phyloP scores from a whole-genome alignment of 2,888 invertebrate genomes.

The Argynnis bischoffii region DNA sequence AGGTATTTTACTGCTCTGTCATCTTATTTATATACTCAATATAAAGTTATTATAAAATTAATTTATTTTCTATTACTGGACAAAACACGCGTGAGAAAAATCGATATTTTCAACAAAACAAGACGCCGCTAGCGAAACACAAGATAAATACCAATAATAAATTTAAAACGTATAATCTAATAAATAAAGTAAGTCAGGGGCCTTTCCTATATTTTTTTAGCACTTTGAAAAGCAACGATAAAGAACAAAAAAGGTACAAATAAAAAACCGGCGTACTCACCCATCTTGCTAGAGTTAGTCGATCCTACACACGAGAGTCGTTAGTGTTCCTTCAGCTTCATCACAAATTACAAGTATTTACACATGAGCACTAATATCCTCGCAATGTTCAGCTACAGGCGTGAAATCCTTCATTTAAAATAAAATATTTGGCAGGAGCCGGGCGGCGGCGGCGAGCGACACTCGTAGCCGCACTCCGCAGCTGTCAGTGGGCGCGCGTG shows the following conservation, averaged over 20 bases:
- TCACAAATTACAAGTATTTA: constrained; percentile 57
- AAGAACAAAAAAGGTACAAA: constrained; percentile 12
- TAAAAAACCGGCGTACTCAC: constrained; percentile 68
- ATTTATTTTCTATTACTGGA: neutral
- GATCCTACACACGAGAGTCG: constrained; percentile 40
- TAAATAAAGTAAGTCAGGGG: neutral
- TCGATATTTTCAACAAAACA: constrained; percentile 69
- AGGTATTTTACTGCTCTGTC: neutral
- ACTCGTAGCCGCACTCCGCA: neutral
- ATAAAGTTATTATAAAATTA: neutral
- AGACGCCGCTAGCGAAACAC: constrained; percentile 34
- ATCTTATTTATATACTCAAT: neutral
- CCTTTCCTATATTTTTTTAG: neutral
- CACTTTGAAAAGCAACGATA: neutral
- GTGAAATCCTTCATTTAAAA: constrained; percentile 41
- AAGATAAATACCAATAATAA: constrained; percentile 48
- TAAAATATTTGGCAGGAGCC: constrained; percentile 1
- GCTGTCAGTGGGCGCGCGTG: constrained; percentile 43
- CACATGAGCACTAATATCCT: constrained; percentile 51
- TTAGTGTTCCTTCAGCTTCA: constrained; percentile 54
- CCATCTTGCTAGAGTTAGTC: constrained; percentile 62
- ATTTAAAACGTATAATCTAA: neutral
- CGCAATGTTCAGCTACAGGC: constrained; percentile 31
- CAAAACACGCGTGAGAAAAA: constrained; percentile 64
- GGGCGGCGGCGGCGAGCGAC: neutral